These are phyloP conservation scores for Prietella phreatophila DNA, from an alignment of 2,113 vertebrate genomes.

Conservation along the genomic window DNA sequence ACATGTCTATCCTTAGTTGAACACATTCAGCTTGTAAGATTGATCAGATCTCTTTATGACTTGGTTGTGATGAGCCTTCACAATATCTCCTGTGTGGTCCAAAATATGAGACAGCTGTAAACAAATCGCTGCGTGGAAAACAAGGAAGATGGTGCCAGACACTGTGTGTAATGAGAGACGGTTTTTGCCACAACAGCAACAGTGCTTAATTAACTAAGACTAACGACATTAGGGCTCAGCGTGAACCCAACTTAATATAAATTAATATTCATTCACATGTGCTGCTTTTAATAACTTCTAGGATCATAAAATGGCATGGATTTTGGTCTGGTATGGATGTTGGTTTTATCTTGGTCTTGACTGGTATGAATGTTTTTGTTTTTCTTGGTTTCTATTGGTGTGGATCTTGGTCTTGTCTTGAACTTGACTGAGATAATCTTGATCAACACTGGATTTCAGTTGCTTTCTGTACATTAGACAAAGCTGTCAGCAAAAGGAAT, in stretches of 20 bases:
- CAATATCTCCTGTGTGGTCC: background rate
- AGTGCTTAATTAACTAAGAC: conserved; percentile 14
- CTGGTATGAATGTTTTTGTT: background rate
- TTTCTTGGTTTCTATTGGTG: background rate
- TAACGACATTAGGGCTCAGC: background rate
- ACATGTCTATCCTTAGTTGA: too few relatives aligned
- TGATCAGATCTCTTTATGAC: background rate
- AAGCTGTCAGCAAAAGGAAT: background rate
- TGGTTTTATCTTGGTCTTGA: background rate
- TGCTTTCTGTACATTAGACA: background rate
- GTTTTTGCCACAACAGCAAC: conserved; percentile 30
- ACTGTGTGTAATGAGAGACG: background rate
- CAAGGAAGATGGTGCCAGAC: background rate
- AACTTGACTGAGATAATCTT: background rate
- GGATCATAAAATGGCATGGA: background rate
- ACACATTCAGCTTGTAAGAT: background rate
- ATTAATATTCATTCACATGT: background rate
- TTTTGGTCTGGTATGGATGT: background rate
- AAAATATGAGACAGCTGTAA: background rate
- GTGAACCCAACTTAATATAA: background rate
- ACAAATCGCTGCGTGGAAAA: background rate
- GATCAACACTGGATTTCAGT: background rate
- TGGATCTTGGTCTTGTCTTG: background rate
- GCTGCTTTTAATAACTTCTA: background rate
- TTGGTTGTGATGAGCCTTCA: too few relatives aligned